These are phyloP conservation scores for Liodrosophila aerea DNA, from an alignment of 2,888 invertebrate genomes.

Conservation along the genomic window DNA sequence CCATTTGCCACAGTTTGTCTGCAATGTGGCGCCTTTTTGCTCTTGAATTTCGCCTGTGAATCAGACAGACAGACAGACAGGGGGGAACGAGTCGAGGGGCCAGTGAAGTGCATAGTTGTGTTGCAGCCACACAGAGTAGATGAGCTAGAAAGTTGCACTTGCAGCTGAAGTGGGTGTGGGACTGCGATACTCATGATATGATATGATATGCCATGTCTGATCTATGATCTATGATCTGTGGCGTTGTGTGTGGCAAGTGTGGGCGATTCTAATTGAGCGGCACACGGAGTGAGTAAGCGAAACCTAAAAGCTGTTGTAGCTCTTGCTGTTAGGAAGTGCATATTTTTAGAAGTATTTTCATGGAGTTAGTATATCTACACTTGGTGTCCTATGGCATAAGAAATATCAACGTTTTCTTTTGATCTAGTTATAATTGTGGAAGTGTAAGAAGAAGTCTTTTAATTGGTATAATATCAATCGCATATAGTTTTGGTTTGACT, in stretches of 20 bases:
- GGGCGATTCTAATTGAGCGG: neutral
- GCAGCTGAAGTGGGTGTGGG: slow-evolving; percentile 22
- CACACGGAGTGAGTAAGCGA: neutral
- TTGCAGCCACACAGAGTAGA: no score
- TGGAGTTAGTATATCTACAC: no score
- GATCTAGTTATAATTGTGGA: no score
- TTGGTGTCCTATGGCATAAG: no score
- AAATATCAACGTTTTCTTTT: no score
- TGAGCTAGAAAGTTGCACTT: slow-evolving; percentile 45
- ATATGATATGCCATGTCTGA: neutral
- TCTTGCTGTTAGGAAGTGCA: no score
- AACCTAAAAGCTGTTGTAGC: no score
- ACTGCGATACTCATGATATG: slow-evolving; percentile 5
- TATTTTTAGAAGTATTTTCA: no score
- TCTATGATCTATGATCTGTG: slow-evolving; percentile 2
- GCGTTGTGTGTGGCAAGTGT: neutral
- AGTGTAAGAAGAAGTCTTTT: no score
- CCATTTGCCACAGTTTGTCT: slow-evolving; percentile 43
- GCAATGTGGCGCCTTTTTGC: slow-evolving; percentile 43
- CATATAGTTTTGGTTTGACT: no score
- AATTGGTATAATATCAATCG: no score
- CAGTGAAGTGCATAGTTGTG: slow-evolving; percentile 58
- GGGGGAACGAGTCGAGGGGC: neutral
- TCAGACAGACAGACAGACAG: slow-evolving; percentile 2
- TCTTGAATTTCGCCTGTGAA: slow-evolving; percentile 63